phyloP scores from a whole-genome alignment of 1,140 invertebrate genomes.

The Lasaia peninsularis region DNA sequence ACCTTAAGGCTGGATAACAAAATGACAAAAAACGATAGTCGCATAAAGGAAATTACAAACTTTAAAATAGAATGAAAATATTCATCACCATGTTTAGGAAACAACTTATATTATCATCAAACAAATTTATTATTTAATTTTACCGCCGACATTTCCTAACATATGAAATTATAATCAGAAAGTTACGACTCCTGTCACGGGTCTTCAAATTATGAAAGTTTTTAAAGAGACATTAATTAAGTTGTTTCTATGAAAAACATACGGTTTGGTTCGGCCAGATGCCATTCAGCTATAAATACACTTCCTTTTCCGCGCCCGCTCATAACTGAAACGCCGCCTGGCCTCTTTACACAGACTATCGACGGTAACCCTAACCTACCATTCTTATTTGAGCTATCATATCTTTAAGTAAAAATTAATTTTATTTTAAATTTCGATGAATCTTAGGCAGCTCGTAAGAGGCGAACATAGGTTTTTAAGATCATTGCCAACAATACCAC shows the following conservation, averaged over 20 bases:
- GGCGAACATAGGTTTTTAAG: too few relatives aligned
- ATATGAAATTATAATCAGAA: slow-evolving; percentile 20
- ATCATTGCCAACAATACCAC: too few relatives aligned
- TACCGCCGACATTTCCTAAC: background rate
- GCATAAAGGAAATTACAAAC: too few relatives aligned
- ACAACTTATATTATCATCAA: background rate
- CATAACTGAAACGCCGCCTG: slow-evolving; percentile 67
- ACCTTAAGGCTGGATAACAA: too few relatives aligned
- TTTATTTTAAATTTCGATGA: background rate
- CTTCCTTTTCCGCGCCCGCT: slow-evolving; percentile 69
- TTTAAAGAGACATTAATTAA: slow-evolving; percentile 64
- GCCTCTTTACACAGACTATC: slow-evolving; percentile 63
- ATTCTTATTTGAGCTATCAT: slow-evolving; percentile 37
- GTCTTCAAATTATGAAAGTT: slow-evolving; percentile 50
- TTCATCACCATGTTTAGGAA: background rate
- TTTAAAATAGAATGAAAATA: too few relatives aligned
- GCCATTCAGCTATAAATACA: slow-evolving; percentile 68
- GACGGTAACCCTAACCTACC: slow-evolving; percentile 52
- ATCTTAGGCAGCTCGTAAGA: too few relatives aligned
- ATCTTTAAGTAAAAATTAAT: slow-evolving; percentile 28
- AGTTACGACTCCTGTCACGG: slow-evolving; percentile 45
- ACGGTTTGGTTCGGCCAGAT: slow-evolving; percentile 57
- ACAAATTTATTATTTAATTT: background rate
- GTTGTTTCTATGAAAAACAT: slow-evolving; percentile 60
- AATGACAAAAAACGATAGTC: too few relatives aligned